These are phyloP conservation scores for Phaethon lepturus DNA, from an alignment of 2,113 vertebrate species.

Conservation along the genomic window DNA sequence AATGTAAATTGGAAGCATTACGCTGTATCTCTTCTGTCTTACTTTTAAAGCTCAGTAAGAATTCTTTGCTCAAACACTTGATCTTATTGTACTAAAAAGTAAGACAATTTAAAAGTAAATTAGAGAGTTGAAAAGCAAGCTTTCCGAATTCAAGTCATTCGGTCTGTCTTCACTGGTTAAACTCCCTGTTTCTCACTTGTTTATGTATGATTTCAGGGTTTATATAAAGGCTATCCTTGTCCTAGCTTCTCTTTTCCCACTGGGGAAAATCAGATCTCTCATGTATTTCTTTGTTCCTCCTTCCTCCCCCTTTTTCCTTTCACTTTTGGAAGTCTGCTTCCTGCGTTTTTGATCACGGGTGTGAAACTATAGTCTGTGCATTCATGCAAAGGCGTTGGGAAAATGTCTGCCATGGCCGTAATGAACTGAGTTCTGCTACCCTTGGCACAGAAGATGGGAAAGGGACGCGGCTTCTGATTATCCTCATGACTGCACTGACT, in stretches of 20 bases:
- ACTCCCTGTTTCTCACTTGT: background rate
- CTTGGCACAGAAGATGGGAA: background rate
- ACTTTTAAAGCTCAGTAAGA: slow-evolving; percentile 43
- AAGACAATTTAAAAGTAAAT: slow-evolving; percentile 54
- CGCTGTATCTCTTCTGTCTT: background rate
- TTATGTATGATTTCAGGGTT: background rate
- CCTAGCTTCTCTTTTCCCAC: background rate
- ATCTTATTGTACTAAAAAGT: slow-evolving; percentile 45
- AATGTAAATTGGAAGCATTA: slow-evolving; percentile 65
- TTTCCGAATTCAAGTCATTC: background rate
- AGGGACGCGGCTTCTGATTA: background rate
- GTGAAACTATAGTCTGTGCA: background rate
- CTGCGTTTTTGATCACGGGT: background rate
- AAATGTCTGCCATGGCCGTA: background rate
- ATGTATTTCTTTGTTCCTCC: background rate
- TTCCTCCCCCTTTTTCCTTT: background rate
- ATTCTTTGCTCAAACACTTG: slow-evolving; percentile 28
- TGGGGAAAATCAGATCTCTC: background rate
- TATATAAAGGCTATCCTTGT: background rate
- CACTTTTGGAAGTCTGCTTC: background rate
- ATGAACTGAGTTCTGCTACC: background rate
- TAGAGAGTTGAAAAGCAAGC: background rate
- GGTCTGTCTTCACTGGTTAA: background rate
- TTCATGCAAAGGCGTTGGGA: background rate
- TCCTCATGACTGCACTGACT: background rate